A percentile compares a stretch with the other conserved stretches of the same genome.
Evolutionary conservation across 2,888 invertebrate genomes (phyloP).

Genomic region (Standfussiana lucernea): DNA sequence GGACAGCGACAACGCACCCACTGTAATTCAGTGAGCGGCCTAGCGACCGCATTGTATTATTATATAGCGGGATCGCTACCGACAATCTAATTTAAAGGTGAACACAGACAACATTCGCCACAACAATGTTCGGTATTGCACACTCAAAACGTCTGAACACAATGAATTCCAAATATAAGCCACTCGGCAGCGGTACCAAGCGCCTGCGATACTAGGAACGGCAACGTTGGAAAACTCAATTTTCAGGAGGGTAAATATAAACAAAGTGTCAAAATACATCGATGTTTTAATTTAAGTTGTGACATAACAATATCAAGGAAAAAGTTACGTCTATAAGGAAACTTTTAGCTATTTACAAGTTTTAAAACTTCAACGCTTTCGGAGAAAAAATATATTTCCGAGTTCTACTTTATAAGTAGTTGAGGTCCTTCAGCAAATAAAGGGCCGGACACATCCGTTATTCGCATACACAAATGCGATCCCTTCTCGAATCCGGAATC

Average conservation of each 20-base stretch:
- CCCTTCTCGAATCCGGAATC: constrained; percentile 75
- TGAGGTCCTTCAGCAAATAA: constrained; percentile 75
- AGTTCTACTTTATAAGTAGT: constrained; percentile 75
- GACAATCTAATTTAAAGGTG: constrained; percentile 79
- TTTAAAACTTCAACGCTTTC: constrained; percentile 67
- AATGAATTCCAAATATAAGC: constrained; percentile 60
- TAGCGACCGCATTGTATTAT: constrained; percentile 82
- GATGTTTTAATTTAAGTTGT: constrained; percentile 69
- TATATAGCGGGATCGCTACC: constrained; percentile 72
- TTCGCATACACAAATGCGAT: constrained; percentile 79
- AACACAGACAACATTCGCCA: constrained; percentile 54
- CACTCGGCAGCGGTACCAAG: constrained; percentile 21
- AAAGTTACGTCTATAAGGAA: constrained; percentile 70
- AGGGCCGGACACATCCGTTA: constrained; percentile 76
- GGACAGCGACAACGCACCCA: constrained; percentile 84
- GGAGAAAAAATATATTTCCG: constrained; percentile 71
- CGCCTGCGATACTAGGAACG: constrained; percentile 7
- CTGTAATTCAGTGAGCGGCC: constrained; percentile 84
- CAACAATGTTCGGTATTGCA: constrained; percentile 43
- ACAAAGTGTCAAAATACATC: constrained; percentile 64
- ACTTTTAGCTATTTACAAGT: constrained; percentile 70
- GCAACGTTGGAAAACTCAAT: constrained; percentile 48
- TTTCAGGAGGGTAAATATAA: constrained; percentile 57
- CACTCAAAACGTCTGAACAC: constrained; percentile 49
- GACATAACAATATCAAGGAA: constrained; percentile 69